Conservation (phyloP, 2,797 vertebrate genomes). For the Dendrocincla tyrannina region DNA sequence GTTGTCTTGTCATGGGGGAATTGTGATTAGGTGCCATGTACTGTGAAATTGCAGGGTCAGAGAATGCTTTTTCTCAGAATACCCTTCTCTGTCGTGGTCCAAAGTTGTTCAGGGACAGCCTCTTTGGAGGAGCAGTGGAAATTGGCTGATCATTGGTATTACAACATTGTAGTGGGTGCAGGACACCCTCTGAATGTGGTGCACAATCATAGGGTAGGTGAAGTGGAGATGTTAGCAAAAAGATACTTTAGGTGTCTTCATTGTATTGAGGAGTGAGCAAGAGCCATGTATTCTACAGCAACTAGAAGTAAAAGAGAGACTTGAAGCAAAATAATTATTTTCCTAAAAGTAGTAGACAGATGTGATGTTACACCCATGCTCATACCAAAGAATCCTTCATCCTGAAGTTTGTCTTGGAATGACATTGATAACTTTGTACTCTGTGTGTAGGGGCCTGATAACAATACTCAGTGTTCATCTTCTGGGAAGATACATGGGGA, state of each 20-base stretch:
- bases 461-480: not conserved
- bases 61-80: not conserved
- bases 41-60: not conserved
- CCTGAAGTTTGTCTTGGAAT: not conserved
- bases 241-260: not conserved
- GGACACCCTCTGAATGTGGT: not conserved
- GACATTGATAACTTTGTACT: rapidly evolving
- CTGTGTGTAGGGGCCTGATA: rapidly evolving
- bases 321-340: not conserved
- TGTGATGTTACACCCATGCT: not conserved
- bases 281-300: not conserved
- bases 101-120: not conserved
- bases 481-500: not conserved
- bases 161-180: not conserved
- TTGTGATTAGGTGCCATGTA: not conserved
- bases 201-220: not conserved
- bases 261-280: not conserved
- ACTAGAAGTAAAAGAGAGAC: not conserved
- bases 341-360: not conserved
- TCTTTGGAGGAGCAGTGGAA: not conserved
- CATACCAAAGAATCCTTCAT: not conserved
- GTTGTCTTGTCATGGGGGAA: not conserved
- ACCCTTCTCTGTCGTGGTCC: not conserved
- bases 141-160: not conserved
- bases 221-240: not conserved